Base-by-base conservation (phyloP, 1,140 invertebrate genomes). In the Diorhabda sublineata region DNA sequence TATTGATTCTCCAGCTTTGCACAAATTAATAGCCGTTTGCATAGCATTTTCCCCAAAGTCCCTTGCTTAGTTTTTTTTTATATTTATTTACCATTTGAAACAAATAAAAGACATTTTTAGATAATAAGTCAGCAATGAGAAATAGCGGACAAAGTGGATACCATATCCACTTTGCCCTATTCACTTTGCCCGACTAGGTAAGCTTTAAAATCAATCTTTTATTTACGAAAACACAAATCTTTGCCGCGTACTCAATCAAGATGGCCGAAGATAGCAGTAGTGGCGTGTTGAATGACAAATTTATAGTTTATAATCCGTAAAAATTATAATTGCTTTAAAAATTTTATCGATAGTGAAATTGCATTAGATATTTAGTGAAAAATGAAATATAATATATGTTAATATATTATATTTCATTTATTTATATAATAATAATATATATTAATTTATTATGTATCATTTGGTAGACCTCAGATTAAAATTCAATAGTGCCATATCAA, bases 1-100 rank as follows among this genome's bases (percentile, higher is more conserved):
- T 66, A 78, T 73, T 58, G 72, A 70, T 65, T 74, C 70, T 6
- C 26, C 26, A 26, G 26, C 1, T 26, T 26, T 26, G 26, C 26
- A 26, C 26, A 26, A 26, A 26, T 26, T 61, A 8, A 41, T 61
- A 61, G 59, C 59, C 42, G 59, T 61, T 61, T 61, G 1, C 26
- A 3, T 61, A 3, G 8, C 8, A 42, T 42, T 42, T 3, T 61
- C 59, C 11, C 11, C 11, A 0, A 11, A 0, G 41, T 61, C 59
- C 59, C 59, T 61, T 61, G 59, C 41, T 61, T 61, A 61, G 8
- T 61, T 42, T 61, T 61, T 42, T 42, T 61, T 5, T 42, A 61
- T 61, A 26, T 61, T 3, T 4, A 11, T 61, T 26, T 1, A 26
- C 59, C 56, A 57, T 57, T 6, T 57, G 9, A 8, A 8, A 57